phyloP scores from a whole-genome alignment of 2,113 vertebrate genomes.

The Strix aluco region DNA sequence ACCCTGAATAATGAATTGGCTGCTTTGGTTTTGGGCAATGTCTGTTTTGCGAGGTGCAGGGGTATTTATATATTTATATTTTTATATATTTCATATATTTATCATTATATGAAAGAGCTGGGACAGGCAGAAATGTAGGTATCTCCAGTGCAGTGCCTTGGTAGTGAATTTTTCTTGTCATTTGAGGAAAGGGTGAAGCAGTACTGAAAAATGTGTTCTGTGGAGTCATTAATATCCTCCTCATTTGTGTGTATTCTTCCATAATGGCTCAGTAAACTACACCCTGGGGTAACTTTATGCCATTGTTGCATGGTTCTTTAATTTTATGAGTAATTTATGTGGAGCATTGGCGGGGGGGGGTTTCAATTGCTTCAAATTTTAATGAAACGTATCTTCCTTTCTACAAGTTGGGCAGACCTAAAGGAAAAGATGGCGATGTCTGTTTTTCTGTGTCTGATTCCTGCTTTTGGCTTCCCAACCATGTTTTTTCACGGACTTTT shows the following conservation, averaged over 20 bases:
- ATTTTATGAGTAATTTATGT: background rate
- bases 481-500: too few relatives aligned
- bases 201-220: background rate
- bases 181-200: background rate
- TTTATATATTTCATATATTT: background rate
- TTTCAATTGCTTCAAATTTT: background rate
- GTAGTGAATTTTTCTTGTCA: background rate
- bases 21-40: background rate
- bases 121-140: background rate
- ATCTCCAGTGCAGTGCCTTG: background rate
- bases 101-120: background rate
- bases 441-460: too few relatives aligned
- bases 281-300: background rate
- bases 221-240: background rate
- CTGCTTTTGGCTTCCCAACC: background rate
- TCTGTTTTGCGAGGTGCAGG: accelerated
- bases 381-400: background rate
- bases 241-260: background rate
- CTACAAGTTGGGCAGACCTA: background rate
- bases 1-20: accelerated
- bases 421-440: background rate
- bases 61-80: background rate
- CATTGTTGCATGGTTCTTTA: background rate
- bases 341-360: background rate
- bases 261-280: background rate